Percentiles rank a stretch among this genome's conserved stretches.
Conservation (phyloP, 2,113 vertebrate species). For the Nanorana parkeri region DNA sequence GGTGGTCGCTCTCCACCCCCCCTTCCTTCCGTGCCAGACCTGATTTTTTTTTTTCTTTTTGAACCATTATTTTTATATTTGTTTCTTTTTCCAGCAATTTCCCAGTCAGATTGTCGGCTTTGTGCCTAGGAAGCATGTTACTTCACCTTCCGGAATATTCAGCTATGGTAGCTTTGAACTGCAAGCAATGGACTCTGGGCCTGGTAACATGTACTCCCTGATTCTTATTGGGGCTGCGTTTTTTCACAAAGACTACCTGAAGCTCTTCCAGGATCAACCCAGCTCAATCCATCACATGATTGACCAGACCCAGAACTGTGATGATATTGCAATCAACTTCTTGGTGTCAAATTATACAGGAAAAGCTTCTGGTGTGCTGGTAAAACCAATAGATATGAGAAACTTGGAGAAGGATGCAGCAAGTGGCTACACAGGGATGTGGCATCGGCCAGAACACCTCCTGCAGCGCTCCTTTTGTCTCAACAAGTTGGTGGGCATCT, state of each 20-base stretch:
- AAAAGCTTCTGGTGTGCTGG: slow-evolving; percentile 85
- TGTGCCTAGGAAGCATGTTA: slow-evolving; percentile 90
- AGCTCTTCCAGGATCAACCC: slow-evolving; percentile 86
- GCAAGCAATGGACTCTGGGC: slow-evolving; percentile 78
- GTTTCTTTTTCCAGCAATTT: slow-evolving; percentile 83
- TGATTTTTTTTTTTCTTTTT: no score
- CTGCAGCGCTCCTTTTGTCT: slow-evolving; percentile 92
- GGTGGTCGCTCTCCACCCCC: no score
- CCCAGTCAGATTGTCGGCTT: slow-evolving; percentile 94
- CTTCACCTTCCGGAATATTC: slow-evolving; percentile 81
- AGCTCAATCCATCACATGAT: slow-evolving; percentile 78
- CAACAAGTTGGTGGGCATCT: slow-evolving; percentile 85
- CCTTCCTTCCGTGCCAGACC: no score
- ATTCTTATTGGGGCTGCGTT: slow-evolving; percentile 93
- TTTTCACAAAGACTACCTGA: slow-evolving; percentile 84
- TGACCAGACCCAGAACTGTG: slow-evolving; percentile 93
- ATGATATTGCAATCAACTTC: slow-evolving; percentile 94
- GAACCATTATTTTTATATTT: background rate
- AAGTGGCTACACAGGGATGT: slow-evolving; percentile 91
- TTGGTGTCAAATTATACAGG: slow-evolving; percentile 75
- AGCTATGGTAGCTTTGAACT: slow-evolving; percentile 92
- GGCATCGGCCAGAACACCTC: slow-evolving; percentile 91
- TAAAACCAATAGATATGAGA: slow-evolving; percentile 88
- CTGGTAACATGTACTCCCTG: slow-evolving; percentile 92
- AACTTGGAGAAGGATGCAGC: slow-evolving; percentile 90